Base-by-base conservation (phyloP, 2,113 vertebrate genomes). In the Shinisaurus crocodilurus region DNA sequence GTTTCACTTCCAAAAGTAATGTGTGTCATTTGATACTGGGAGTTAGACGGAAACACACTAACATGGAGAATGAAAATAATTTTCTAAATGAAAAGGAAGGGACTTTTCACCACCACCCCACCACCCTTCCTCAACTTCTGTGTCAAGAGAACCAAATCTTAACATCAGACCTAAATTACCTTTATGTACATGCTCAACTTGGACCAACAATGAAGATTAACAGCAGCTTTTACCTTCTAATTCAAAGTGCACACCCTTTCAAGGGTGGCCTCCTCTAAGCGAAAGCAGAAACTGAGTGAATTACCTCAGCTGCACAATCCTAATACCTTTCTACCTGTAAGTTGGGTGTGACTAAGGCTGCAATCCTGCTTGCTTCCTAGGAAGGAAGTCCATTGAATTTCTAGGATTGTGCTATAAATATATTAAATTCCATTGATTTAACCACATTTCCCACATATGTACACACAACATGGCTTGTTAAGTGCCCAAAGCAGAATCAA, bases 61-160 rank as follows among this genome's bases (percentile, higher is more conserved):
- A 70, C 12, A 23, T n/a, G 3, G 67, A 80, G 45, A 72, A 3
- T 81, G 20, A 69, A 54, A 54, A 54, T 48, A 57, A 25, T 85
- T 91, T 82, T 91, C 82, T 54, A 86, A 87, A 75, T 86, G 34
- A 2, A 29, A 86, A 67, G n/a, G n/a, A n/a, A n/a, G 87, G 37
- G 43, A 48, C 60, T 85, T 72, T 72, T 37, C 32, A 32, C 12
- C 23, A 40, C 37, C 57, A 54, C 37, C 54, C 4, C 18, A 27
- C 3, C 77, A 86, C 70, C 27, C 29, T 25, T 86, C 67, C 95
- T 89, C 91, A 48, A 27, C 7, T 29, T 81, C 29, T 81, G 27
- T 88, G 90, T 90, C 90, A 69, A 92, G 80, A 18, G n/a, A 93
- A 88, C 90, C 84, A 67, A 77, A 81, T 8, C 89, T 86, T 54